Conservation (phyloP, 2,797 vertebrate species). For the Smutsia gigantea region DNA sequence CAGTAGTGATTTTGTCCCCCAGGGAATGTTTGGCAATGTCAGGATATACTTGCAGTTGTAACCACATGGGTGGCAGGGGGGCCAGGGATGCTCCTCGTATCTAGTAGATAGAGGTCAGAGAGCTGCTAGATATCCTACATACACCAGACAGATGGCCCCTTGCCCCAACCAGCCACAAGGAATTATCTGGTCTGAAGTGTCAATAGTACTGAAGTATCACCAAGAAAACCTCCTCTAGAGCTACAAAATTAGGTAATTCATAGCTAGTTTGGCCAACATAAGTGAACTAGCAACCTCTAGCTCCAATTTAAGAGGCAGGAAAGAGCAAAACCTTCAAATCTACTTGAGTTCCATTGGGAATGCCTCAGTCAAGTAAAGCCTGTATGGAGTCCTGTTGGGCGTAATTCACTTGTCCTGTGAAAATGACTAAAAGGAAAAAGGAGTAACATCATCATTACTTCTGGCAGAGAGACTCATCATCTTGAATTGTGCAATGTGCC, state of each 20-base stretch:
- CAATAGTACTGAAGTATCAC: background rate
- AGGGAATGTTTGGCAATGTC: background rate
- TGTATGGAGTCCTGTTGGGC: background rate
- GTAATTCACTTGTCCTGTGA: constrained; percentile 22
- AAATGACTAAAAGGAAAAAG: constrained; percentile 62
- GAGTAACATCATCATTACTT: constrained; percentile 57
- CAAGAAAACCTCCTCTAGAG: background rate
- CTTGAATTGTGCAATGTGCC: background rate
- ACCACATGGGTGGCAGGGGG: no score
- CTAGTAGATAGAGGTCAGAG: background rate
- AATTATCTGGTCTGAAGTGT: constrained; percentile 29
- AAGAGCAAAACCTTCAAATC: background rate
- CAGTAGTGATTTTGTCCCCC: background rate
- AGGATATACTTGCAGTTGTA: background rate
- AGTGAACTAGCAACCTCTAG: background rate
- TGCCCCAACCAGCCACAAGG: background rate
- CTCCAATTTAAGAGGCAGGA: background rate
- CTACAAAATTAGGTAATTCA: background rate
- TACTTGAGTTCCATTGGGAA: background rate
- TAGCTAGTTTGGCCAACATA: background rate
- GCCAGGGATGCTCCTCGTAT: background rate
- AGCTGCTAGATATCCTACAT: background rate
- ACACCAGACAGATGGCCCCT: background rate
- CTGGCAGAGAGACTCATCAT: constrained; percentile 41
- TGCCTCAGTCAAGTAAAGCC: background rate